Percentiles rank a stretch among this genome's conserved stretches.
Conservation (phyloP, 1,140 invertebrate genomes). For the Zophobas morio region DNA sequence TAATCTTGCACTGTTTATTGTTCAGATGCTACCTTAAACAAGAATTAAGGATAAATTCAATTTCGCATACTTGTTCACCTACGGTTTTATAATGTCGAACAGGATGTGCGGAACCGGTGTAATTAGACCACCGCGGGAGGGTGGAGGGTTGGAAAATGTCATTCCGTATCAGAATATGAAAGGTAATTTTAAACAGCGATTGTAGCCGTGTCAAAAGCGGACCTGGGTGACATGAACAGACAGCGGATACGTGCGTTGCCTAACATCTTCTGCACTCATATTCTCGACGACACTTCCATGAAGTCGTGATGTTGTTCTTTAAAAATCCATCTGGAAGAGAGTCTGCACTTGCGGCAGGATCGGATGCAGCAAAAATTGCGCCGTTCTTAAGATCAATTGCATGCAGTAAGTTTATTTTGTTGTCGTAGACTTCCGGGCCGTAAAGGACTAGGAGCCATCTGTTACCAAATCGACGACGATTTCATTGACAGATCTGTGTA, state of each 20-base stretch:
- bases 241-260: conserved; percentile 53
- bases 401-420: too few species aligned
- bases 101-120: neutral
- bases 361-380: too few species aligned
- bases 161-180: conserved; percentile 57
- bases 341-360: too few species aligned
- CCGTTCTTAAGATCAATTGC: too few species aligned
- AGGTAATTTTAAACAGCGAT: conserved; percentile 59
- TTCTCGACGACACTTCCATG: conserved; percentile 39
- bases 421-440: too few species aligned
- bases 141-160: too few species aligned
- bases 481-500: too few species aligned
- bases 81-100: conserved; percentile 18
- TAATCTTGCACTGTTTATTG: conserved; percentile 33
- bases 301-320: conserved; percentile 29
- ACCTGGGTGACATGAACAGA: conserved; percentile 57
- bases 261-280: conserved; percentile 38
- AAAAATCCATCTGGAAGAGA: conserved; percentile 2
- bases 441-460: too few species aligned
- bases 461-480: too few species aligned
- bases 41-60: conserved; percentile 41
- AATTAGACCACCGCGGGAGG: neutral
- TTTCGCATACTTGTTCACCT: conserved; percentile 44
- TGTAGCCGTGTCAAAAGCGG: conserved; percentile 55
- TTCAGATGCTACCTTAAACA: conserved; percentile 43